phyloP scores from a whole-genome alignment of 2,797 vertebrate species.

The Pogonophryne albipinna region DNA sequence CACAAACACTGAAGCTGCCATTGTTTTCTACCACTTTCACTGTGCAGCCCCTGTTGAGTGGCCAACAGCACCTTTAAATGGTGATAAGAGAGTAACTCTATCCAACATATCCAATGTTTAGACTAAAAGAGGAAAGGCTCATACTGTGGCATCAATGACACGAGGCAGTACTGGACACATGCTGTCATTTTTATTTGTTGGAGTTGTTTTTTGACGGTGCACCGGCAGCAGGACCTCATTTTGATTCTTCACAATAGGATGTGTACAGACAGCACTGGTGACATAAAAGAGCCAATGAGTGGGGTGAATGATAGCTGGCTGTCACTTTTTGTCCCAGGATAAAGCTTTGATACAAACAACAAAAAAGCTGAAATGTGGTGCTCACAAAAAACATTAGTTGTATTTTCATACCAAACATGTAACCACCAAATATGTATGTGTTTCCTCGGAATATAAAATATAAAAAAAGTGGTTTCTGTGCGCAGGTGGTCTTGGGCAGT shows the following conservation, averaged over 20 bases:
- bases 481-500: slow-evolving; percentile 86
- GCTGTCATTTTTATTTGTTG: slow-evolving; percentile 34
- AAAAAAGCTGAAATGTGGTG: slow-evolving; percentile 38
- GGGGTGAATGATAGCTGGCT: slow-evolving; percentile 67
- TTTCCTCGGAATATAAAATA: neutral
- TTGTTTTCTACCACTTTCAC: slow-evolving; percentile 41
- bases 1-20: slow-evolving; percentile 24
- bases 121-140: neutral
- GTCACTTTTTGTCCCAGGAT: slow-evolving; percentile 73
- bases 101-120: neutral
- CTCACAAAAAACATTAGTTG: slow-evolving; percentile 44
- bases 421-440: neutral
- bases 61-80: neutral
- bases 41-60: neutral
- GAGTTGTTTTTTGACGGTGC: slow-evolving; percentile 71
- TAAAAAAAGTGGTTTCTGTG: slow-evolving; percentile 30
- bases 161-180: slow-evolving; percentile 23
- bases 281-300: slow-evolving; percentile 67
- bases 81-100: neutral
- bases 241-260: slow-evolving; percentile 76
- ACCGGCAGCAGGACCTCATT: slow-evolving; percentile 59
- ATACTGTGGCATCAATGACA: neutral
- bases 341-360: slow-evolving; percentile 73
- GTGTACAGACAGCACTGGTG: slow-evolving; percentile 65
- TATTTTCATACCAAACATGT: slow-evolving; percentile 9